phyloP scores from a whole-genome alignment of 2,113 vertebrate genomes.

The Hymenochirus boettgeri region DNA sequence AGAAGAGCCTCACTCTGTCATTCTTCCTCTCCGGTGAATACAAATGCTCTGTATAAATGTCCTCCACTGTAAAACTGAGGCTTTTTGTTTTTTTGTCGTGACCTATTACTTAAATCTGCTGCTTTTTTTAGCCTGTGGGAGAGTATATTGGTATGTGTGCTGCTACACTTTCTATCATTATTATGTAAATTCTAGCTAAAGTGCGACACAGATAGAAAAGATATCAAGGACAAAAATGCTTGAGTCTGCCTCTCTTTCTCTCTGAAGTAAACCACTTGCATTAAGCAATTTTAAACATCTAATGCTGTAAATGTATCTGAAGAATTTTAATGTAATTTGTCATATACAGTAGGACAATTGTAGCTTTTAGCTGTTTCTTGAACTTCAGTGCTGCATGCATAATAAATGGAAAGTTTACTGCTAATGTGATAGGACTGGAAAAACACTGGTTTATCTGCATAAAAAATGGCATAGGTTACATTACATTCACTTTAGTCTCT shows the following conservation, averaged over 20 bases:
- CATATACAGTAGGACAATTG: conserved; percentile 39
- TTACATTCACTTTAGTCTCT: conserved; percentile 26
- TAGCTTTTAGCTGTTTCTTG: conserved; percentile 43
- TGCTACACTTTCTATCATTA: conserved; percentile 48
- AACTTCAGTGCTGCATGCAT: conserved; percentile 13
- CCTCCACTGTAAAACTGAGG: conserved; percentile 53
- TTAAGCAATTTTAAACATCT: conserved; percentile 55
- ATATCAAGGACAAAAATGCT: conserved; percentile 54
- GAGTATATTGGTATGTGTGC: conserved; percentile 45
- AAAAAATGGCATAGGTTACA: conserved; percentile 36
- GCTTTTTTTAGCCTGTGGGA: conserved; percentile 57
- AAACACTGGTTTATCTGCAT: conserved; percentile 8
- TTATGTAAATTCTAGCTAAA: conserved; percentile 55
- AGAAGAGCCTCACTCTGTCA: conserved; percentile 50
- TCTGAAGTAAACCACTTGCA: conserved; percentile 56
- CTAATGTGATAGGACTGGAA: not conserved
- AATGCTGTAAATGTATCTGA: conserved; percentile 51
- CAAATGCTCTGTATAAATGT: conserved; percentile 52
- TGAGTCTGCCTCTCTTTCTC: conserved; percentile 46
- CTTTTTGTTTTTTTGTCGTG: conserved; percentile 28
- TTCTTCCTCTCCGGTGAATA: conserved; percentile 46
- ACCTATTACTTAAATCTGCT: conserved; percentile 58
- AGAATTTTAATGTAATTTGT: conserved; percentile 51
- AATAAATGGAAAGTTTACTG: conserved; percentile 22
- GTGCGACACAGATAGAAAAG: conserved; percentile 49